Evolutionary conservation across 2,888 invertebrate species (phyloP).

Genomic region (Zele albiditarsus): DNA sequence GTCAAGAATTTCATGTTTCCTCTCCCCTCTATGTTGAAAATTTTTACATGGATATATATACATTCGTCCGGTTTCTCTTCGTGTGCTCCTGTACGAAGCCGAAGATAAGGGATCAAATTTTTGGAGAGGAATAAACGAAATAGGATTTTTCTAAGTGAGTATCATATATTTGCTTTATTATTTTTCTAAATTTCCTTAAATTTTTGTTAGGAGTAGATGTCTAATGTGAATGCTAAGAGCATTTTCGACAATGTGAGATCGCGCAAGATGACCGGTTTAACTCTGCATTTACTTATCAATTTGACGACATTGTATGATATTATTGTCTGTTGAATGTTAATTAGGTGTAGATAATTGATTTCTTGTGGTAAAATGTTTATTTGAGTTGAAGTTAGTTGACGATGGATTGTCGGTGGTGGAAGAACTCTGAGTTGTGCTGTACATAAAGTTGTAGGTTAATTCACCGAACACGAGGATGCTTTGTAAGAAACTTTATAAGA

Average conservation of each 20-base stretch:
- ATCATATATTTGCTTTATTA: neutral
- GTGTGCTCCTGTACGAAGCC: neutral
- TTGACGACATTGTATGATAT: too few relatives aligned
- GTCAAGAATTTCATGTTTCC: neutral
- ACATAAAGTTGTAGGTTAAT: neutral
- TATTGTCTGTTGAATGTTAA: neutral
- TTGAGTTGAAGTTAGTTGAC: neutral
- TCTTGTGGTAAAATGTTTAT: neutral
- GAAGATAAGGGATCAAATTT: neutral
- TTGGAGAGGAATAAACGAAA: neutral
- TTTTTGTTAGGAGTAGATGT: neutral
- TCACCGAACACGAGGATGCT: neutral
- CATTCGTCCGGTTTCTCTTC: neutral
- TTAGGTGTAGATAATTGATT: neutral
- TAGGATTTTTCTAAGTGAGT: neutral
- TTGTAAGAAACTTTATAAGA: neutral
- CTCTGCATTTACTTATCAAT: too few relatives aligned
- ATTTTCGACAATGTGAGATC: neutral
- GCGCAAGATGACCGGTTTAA: constrained; percentile 2
- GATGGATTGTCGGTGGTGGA: neutral
- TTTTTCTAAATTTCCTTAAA: neutral
- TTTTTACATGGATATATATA: neutral
- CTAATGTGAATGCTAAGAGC: neutral
- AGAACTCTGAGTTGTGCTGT: neutral
- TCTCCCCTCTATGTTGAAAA: neutral